Conservation (phyloP, 2,797 vertebrate species). For the Sylvia borin region DNA sequence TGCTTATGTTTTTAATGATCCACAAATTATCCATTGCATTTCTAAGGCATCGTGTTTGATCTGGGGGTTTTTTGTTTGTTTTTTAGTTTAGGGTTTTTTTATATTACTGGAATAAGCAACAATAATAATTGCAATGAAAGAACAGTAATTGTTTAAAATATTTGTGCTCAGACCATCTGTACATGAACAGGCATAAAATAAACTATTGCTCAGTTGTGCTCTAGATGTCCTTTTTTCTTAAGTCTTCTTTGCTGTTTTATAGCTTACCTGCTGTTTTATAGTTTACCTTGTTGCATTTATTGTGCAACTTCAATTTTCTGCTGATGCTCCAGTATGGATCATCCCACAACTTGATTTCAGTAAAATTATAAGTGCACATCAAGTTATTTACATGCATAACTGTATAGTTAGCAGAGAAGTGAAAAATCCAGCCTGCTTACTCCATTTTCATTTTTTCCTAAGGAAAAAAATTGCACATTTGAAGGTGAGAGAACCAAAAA, state of each 20-base stretch:
- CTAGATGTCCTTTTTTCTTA: background rate
- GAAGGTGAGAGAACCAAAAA: background rate
- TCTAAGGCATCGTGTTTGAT: background rate
- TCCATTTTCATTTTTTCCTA: background rate
- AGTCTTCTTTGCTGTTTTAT: background rate
- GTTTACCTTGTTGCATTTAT: background rate
- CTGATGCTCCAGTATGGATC: background rate
- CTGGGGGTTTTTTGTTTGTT: background rate
- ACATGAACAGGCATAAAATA: background rate
- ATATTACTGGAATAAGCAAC: background rate
- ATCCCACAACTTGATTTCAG: background rate
- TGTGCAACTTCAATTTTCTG: background rate
- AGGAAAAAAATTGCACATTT: background rate
- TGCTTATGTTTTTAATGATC: constrained; percentile 27
- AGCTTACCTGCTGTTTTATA: background rate
- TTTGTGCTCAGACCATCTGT: background rate
- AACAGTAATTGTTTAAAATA: background rate
- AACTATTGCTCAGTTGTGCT: background rate
- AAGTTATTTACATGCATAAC: background rate
- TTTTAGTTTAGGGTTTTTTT: background rate
- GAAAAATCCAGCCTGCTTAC: background rate
- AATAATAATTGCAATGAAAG: background rate
- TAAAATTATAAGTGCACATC: background rate
- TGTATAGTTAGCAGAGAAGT: background rate
- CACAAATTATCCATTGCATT: background rate